These are phyloP conservation scores for Potorous gilbertii DNA, from an alignment of 2,797 vertebrate genomes.

Conservation along the genomic window DNA sequence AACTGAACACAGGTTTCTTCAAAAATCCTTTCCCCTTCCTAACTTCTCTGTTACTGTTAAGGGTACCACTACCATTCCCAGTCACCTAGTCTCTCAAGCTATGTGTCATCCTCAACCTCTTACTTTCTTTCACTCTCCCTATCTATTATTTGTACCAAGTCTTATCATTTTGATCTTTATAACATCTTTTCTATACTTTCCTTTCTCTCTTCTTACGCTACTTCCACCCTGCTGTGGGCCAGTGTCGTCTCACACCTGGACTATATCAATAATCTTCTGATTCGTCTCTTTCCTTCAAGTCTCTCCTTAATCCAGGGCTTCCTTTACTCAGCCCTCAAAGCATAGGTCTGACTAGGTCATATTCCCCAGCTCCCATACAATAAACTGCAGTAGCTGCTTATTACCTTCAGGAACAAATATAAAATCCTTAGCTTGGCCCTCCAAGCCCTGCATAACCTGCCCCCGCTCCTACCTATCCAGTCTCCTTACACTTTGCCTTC, in stretches of 20 bases:
- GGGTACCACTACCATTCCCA: background rate
- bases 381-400: background rate
- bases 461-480: background rate
- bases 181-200: background rate
- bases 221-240: no score
- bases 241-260: background rate
- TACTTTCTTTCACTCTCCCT: background rate
- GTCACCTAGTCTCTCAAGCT: background rate
- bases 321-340: background rate
- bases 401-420: background rate
- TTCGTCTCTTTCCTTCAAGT: no score
- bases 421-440: background rate
- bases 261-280: background rate
- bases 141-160: background rate
- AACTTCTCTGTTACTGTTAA: background rate
- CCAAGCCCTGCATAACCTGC: background rate
- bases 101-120: background rate
- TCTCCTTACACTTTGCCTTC: background rate
- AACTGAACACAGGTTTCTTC: background rate
- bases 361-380: background rate
- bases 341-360: no score
- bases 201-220: background rate
- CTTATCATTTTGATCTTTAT: background rate
- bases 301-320: no score
- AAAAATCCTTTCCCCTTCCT: background rate